These are phyloP conservation scores for Drosophila azteca DNA, from an alignment of 1,140 invertebrate genomes.

Conservation along the genomic window DNA sequence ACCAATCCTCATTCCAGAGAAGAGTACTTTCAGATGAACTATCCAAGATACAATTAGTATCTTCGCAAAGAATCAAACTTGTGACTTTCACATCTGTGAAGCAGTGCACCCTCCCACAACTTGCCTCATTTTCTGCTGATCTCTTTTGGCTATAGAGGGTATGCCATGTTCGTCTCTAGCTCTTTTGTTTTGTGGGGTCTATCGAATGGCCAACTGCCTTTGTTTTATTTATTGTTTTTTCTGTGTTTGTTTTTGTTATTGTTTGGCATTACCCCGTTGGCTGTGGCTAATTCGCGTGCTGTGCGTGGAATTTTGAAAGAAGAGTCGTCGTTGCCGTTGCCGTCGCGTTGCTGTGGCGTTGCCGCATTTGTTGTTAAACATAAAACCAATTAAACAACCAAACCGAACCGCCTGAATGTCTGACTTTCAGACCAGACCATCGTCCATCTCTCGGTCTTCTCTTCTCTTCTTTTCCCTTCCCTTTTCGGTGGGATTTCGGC, in stretches of 20 bases:
- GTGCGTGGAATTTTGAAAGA: constrained; percentile 42
- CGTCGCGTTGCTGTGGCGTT: constrained; percentile 3
- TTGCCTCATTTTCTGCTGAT: no score
- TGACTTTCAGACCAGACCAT: no score
- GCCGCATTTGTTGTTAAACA: constrained; percentile 29
- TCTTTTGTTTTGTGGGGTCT: no score
- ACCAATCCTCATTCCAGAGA: no score
- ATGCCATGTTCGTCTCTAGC: no score
- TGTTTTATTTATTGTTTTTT: background rate
- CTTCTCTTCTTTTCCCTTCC: constrained; percentile 5
- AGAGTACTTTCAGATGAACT: no score
- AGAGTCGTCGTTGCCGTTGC: constrained; percentile 13
- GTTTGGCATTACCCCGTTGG: constrained; percentile 11
- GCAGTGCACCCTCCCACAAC: no score
- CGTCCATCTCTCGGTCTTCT: background rate
- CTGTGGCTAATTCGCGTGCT: constrained; percentile 31
- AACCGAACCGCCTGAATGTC: constrained; percentile 3
- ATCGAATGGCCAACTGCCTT: background rate
- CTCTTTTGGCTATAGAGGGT: no score
- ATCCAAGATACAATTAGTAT: no score
- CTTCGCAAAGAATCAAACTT: no score
- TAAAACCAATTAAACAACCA: constrained; percentile 47
- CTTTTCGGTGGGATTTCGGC: background rate
- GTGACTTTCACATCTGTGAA: no score
- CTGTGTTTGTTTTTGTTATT: background rate